Conservation (phyloP, 1,140 invertebrate species). For the Agrilus planipennis region DNA sequence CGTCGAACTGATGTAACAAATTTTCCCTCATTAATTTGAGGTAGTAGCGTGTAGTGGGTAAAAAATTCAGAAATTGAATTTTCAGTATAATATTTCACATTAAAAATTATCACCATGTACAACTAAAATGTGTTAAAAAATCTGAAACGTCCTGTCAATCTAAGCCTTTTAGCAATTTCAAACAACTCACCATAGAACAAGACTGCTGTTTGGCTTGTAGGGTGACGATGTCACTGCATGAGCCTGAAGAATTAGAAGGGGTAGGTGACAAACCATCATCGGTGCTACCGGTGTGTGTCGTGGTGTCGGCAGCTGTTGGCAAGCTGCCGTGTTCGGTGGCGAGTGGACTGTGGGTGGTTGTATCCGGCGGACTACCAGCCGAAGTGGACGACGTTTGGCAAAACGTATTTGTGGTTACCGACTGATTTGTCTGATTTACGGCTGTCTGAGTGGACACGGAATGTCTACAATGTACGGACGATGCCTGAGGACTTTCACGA, state of each 20-base stretch:
- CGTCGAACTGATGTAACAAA: no score
- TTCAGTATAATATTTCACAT: no score
- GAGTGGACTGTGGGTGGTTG: constrained; percentile 71
- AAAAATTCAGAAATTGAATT: no score
- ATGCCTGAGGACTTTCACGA: constrained; percentile 28
- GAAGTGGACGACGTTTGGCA: constrained; percentile 37
- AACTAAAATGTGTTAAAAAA: no score
- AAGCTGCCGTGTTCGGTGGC: constrained; percentile 39
- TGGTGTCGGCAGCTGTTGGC: constrained; percentile 45
- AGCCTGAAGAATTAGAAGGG: constrained; percentile 28
- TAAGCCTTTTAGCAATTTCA: neutral
- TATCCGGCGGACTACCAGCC: constrained; percentile 49
- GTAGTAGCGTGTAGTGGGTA: no score
- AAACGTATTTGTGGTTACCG: constrained; percentile 43
- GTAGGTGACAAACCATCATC: constrained; percentile 35
- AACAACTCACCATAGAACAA: constrained; percentile 38
- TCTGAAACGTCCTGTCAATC: neutral
- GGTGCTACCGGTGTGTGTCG: constrained; percentile 41
- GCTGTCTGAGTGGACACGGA: constrained; percentile 65
- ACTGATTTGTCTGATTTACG: constrained; percentile 44
- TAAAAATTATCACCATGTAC: no score
- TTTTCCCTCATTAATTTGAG: no score
- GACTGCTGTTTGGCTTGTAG: constrained; percentile 34
- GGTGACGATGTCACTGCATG: constrained; percentile 17
- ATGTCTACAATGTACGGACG: constrained; percentile 35